Evolutionary conservation across 2,797 vertebrate genomes (phyloP).

Genomic region (Malurus leucopterus): DNA sequence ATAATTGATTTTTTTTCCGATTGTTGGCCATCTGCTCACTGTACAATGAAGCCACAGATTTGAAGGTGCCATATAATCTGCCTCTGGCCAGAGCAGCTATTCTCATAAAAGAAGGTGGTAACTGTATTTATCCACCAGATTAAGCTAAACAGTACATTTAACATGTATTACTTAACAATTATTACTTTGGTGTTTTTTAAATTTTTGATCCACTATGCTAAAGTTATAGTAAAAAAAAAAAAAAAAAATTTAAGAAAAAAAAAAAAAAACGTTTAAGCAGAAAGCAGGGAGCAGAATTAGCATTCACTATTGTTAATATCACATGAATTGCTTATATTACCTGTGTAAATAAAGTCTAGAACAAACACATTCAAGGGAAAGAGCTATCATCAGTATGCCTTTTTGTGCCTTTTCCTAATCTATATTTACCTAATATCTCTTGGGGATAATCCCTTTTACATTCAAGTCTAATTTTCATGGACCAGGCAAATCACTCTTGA

Average conservation of each 20-base stretch:
- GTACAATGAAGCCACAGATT: not conserved
- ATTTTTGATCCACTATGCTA: not conserved
- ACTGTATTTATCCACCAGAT: not conserved
- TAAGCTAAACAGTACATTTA: not conserved
- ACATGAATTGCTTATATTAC: not conserved
- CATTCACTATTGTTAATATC: not conserved
- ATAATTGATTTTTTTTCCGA: not conserved
- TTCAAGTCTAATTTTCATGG: not conserved
- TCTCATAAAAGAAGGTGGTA: not conserved
- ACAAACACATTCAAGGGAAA: not conserved
- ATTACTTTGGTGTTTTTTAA: not conserved
- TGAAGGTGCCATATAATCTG: not conserved
- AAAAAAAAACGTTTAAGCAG: not conserved
- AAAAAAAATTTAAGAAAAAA: not conserved
- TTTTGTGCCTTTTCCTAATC: not conserved
- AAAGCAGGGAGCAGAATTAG: not conserved
- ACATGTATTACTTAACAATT: not conserved
- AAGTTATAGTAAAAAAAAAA: not conserved
- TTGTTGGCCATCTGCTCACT: not conserved
- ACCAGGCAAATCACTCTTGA: not conserved
- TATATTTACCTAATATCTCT: not conserved
- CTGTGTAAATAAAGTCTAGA: not conserved
- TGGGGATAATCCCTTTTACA: not conserved
- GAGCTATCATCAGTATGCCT: not conserved
- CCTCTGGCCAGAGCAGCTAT: not conserved